phyloP scores from a whole-genome alignment of 2,888 invertebrate species.

The Euclidia mi region DNA sequence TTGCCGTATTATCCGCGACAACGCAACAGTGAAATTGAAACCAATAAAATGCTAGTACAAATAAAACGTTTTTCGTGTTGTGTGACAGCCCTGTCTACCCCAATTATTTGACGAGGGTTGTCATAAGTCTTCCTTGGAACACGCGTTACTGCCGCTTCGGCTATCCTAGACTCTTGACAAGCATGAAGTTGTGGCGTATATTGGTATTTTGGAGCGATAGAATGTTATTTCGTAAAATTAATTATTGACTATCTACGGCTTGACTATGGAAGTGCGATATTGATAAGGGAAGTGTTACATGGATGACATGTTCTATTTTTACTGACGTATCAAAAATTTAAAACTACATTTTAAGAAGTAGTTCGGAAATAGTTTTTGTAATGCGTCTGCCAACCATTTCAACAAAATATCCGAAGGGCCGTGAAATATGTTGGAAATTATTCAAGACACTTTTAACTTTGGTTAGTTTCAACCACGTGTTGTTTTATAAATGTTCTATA shows the following conservation, averaged over 20 bases:
- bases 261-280: constrained; percentile 8
- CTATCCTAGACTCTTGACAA: constrained; percentile 57
- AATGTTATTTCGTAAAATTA: constrained; percentile 35
- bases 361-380: too few species aligned
- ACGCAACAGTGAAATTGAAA: constrained; percentile 86
- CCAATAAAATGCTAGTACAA: constrained; percentile 85
- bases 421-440: too few species aligned
- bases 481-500: too few species aligned
- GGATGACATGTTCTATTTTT: too few species aligned
- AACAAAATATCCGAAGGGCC: too few species aligned
- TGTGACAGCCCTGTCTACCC: constrained; percentile 64
- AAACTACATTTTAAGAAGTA: too few species aligned
- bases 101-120: constrained; percentile 82
- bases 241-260: constrained; percentile 38
- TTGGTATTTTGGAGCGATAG: constrained; percentile 47
- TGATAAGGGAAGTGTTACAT: too few species aligned
- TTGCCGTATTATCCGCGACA: constrained; percentile 71
- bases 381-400: too few species aligned
- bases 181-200: constrained; percentile 55
- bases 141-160: constrained; percentile 38
- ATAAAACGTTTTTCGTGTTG: constrained; percentile 86
- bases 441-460: too few species aligned
- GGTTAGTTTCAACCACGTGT: too few species aligned
- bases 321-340: too few species aligned
- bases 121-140: constrained; percentile 85